These are phyloP conservation scores for Dendrocincla fuliginosa DNA, from an alignment of 2,797 vertebrate species.

Conservation along the genomic window DNA sequence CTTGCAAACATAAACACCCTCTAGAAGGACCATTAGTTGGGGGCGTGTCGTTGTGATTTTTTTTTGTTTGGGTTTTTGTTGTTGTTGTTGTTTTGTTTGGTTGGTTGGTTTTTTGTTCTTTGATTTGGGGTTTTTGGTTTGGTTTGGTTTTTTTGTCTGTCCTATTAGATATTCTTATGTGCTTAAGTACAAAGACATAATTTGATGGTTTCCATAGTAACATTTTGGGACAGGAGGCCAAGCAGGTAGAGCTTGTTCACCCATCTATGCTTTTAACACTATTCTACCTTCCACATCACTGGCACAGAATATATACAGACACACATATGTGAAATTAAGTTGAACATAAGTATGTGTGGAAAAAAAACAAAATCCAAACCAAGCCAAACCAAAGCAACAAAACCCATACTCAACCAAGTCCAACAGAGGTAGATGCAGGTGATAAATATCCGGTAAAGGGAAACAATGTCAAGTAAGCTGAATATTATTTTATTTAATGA, in stretches of 20 bases:
- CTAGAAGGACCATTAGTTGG: background rate
- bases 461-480: background rate
- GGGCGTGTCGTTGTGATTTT: too few species aligned
- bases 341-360: background rate
- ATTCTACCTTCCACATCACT: background rate
- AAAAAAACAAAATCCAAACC: background rate
- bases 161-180: background rate
- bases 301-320: background rate
- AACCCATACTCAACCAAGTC: background rate
- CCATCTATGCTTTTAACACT: background rate
- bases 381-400: background rate
- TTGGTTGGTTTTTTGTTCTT: too few species aligned
- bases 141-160: background rate
- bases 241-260: background rate
- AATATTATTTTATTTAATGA: background rate
- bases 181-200: background rate
- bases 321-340: background rate
- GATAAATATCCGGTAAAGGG: background rate
- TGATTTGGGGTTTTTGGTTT: too few species aligned
- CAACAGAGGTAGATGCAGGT: background rate
- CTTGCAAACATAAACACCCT: background rate
- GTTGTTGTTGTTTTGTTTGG: too few species aligned
- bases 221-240: background rate
- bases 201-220: background rate
- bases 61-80: too few species aligned